Base-by-base conservation (phyloP, 2,888 invertebrate genomes). In the Aporophyla nigra region DNA sequence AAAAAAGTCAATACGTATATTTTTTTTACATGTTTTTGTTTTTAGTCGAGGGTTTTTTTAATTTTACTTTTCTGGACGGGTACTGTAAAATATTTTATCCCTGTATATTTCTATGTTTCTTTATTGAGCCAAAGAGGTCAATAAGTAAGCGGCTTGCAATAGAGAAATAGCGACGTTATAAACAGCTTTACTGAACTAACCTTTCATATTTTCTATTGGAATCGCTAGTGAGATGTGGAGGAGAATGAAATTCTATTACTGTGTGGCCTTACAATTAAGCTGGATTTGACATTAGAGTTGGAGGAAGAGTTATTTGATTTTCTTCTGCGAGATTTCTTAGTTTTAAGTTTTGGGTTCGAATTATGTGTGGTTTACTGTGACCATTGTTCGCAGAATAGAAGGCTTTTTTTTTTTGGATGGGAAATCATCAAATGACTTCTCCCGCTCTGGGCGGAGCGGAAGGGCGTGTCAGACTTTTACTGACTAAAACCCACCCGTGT, bases 111-210 rank as follows among this genome's bases (percentile, higher is more conserved):
- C 43, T 65, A 72, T 6, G 14, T 67, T 63, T 53, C 74, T 56
- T 62, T 70, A 73, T 67, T 63, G 54, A 74, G 53, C 72, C 69
- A 33, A 49, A 67, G 40, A 84, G 53, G 70, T 74, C 84, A 63
- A 79, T 79, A 82, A 71, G 53, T 78, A 66, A 81, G 69, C 43
- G 84, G 69, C 56, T 81, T 66, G 66, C 70, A 19, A 68, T 59
- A 68, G 19, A 67, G 56, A 78, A 71, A 82, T 79, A 59, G 43
- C 67, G 53, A 19, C 66, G 51, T 56, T 67, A 68, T 73, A 84
- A 73, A 84, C 84, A 59, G 84, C 19, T 79, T 63, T 71, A 70
- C 69, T 66, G 40, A 61, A 58, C 46, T 49, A 66, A 73, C 69
- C 21, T 70, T 67, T 56, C 14, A 73, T 69, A 82, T 83, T 82